These are phyloP conservation scores for Periophthalmus modestus DNA, from an alignment of 2,113 vertebrate species.

Conservation along the genomic window DNA sequence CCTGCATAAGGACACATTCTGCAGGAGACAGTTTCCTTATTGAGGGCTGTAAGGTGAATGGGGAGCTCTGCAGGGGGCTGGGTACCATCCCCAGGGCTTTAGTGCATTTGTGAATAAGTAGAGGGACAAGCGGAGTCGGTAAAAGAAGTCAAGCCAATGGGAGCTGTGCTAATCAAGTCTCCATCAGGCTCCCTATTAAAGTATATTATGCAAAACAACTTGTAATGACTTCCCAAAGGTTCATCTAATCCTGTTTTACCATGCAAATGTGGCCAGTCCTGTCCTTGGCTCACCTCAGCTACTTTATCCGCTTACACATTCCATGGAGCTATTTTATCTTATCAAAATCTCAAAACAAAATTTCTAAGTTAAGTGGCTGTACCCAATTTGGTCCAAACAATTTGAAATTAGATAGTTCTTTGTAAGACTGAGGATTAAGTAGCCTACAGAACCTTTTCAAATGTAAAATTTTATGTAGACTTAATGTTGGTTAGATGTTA, in stretches of 20 bases:
- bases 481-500: too few relatives aligned
- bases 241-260: not conserved
- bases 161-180: slow-evolving; percentile 3
- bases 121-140: not conserved
- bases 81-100: slow-evolving; percentile 7
- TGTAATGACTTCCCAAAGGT: slow-evolving; percentile 4
- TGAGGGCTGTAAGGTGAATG: slow-evolving; percentile 23
- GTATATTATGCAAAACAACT: not conserved
- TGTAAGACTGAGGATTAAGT: too few relatives aligned
- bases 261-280: not conserved
- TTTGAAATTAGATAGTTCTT: too few relatives aligned
- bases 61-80: slow-evolving; percentile 14
- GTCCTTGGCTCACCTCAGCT: not conserved
- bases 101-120: not conserved
- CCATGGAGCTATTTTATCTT: not conserved
- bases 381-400: too few relatives aligned
- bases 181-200: not conserved
- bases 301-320: not conserved
- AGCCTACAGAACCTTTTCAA: too few relatives aligned
- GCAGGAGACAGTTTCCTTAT: slow-evolving; percentile 27
- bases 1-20: slow-evolving; percentile 18
- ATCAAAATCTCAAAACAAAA: not conserved
- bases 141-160: not conserved
- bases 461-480: too few relatives aligned
- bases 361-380: too few relatives aligned